Base-by-base conservation (phyloP, 2,113 vertebrate genomes). In the Campylomormyrus tamandua region DNA sequence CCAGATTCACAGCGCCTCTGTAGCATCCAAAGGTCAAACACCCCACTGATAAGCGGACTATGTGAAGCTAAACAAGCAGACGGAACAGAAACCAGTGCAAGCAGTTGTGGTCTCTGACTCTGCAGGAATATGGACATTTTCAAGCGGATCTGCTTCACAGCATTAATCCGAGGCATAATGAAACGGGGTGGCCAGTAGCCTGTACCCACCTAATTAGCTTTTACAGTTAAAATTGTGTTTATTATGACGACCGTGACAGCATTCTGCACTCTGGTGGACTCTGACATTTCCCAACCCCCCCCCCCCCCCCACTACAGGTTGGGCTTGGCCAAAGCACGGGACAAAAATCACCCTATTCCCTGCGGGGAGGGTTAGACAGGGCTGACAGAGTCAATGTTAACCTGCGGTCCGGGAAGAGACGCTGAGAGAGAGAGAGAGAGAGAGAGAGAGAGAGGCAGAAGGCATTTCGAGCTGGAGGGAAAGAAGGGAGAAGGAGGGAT, bases 61-160 rank as follows among this genome's bases (percentile, higher is more conserved):
- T 87, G 89, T 93, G 94, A 94, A 91, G 93, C 27, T 31, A 62
- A 87, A 48, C 87, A 7, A 87, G 91, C 85, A 88, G 1, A 77
- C 91, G 87, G 90, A 88, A 58, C 70, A 45, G 70, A 89, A 88
- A 91, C 92, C 92, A 93, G 91, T 87, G 66, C 15, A 74, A 0
- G 89, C 93, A 90, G 89, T 86, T 89, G 21, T 45, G 88, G 94
- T 93, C 93, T 94, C 94, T 94, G 92, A 85, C 93, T 94, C 93
- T 88, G 74, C 48, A 9, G 21, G 91, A 91, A 94, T 93, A 93
- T 93, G 90, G 48, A 83, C 9, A 48, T 46, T 21, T 66, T 58
- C 13, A 42, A 45, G 53, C n/a, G 11, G 7, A 31, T 92, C 74
- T 87, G 56, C 90, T 31, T 84, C 27, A 17, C 21, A 8, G 42